Conservation (phyloP, 2,888 invertebrate genomes). For the Marronus borbonicus region DNA sequence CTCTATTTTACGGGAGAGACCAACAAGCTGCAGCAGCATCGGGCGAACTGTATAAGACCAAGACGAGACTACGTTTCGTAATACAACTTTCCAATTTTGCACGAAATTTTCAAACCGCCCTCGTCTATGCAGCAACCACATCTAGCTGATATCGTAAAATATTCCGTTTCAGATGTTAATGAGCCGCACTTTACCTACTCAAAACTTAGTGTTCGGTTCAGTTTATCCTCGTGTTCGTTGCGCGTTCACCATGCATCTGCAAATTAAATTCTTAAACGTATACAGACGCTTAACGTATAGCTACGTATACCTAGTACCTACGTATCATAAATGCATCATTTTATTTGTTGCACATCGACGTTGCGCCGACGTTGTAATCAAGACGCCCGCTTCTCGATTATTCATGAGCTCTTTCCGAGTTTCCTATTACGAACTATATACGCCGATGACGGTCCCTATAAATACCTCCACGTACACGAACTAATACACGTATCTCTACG, state of each 20-base stretch:
- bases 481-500: neutral
- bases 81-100: too few relatives aligned
- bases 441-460: neutral
- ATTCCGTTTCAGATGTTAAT: neutral
- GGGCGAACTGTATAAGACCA: too few relatives aligned
- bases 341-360: constrained; percentile 35
- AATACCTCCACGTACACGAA: neutral
- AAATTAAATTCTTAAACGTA: constrained; percentile 15
- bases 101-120: too few relatives aligned
- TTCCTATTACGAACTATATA: constrained; percentile 30
- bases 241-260: neutral
- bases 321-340: constrained; percentile 29
- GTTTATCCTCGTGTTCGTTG: neutral
- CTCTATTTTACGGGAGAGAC: too few relatives aligned
- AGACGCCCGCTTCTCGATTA: constrained; percentile 29
- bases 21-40: too few relatives aligned
- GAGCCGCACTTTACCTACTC: neutral
- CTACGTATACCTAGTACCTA: neutral
- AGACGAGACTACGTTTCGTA: too few relatives aligned
- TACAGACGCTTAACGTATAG: neutral
- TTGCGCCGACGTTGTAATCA: constrained; percentile 11
- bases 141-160: neutral
- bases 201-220: too few relatives aligned
- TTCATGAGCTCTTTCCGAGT: constrained; percentile 38
- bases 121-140: neutral